A percentile compares a stretch with the other conserved stretches of the same genome.
These are phyloP conservation scores for Seriola aureovittata DNA, from an alignment of 2,113 vertebrate species.

Conservation along the genomic window DNA sequence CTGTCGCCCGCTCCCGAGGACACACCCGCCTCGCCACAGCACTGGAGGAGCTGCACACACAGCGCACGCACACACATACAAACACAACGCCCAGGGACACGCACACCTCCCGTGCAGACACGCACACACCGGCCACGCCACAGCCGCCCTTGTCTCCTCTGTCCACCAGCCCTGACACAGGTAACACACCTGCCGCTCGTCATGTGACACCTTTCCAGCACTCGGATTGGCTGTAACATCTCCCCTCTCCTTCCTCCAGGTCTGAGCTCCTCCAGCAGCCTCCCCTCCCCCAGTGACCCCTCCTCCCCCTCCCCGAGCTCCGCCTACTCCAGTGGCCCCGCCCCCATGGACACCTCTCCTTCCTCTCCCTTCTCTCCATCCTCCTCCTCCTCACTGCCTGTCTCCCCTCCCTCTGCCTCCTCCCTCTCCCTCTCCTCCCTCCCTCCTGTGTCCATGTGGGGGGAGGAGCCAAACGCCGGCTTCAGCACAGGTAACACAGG, in stretches of 20 bases:
- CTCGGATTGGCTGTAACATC: constrained; percentile 38
- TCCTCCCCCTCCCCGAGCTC: constrained; percentile 87
- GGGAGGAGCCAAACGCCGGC: constrained; percentile 40
- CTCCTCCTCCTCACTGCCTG: constrained; percentile 72
- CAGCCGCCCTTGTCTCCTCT: constrained; percentile 79
- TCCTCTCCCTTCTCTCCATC: constrained; percentile 83
- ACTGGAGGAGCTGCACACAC: constrained; percentile 89
- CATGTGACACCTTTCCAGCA: neutral
- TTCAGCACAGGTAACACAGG: constrained; percentile 47
- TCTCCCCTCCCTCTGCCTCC: constrained; percentile 76
- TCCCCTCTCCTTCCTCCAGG: constrained; percentile 54
- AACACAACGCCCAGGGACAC: constrained; percentile 34
- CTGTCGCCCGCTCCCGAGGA: constrained; percentile 89
- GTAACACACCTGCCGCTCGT: constrained; percentile 60
- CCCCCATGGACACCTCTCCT: constrained; percentile 83
- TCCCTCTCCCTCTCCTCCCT: constrained; percentile 69
- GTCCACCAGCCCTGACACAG: constrained; percentile 91
- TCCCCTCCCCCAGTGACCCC: constrained; percentile 87
- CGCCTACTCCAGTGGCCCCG: constrained; percentile 88
- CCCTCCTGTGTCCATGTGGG: constrained; percentile 57
- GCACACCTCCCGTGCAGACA: constrained; percentile 17
- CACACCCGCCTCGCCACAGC: constrained; percentile 88
- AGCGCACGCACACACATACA: constrained; percentile 54
- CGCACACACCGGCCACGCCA: constrained; percentile 23
- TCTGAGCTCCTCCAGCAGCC: constrained; percentile 87